Evolutionary conservation across 1,140 invertebrate genomes (phyloP), one percentile per base, ranked within the genome.

Genomic region (Drosophila prosaltans): DNA sequence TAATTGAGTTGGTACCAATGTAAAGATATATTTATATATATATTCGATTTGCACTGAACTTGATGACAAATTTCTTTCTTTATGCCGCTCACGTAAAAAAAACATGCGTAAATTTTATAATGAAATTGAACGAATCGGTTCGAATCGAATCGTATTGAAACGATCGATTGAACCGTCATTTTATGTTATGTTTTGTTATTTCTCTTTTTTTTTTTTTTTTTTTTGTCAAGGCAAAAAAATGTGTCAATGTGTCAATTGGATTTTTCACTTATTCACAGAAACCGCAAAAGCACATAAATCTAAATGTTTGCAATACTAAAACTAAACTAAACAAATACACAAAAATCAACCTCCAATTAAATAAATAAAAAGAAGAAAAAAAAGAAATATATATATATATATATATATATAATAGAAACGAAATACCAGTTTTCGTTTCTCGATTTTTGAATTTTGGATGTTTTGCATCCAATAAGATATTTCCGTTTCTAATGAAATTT

Each of bases 51-150:
- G 41, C 69, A 60, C 59, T 71, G 69, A 58, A 59, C 51, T 39
- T 40, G 54, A 10, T 43, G 36, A 24, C 43, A 36, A 54, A 43
- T 69, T 24, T 24, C 68, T 32, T 36, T 16, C 16, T 16, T 6
- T 24, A 88, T 88, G 74, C 73, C 28, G 30, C 71, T 69, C 82
- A 86, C 82, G 82, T 86, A 61, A 55, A 36, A 36, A 41, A 83
- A 88, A 89, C 83, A 88, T 88, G 84, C 83, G 84, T 88, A 89
- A 78, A 89, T 88, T 88, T 83, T 89, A 83, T 89, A 88, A 74
- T 88, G 67, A 88, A 80, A 83, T 81, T 78, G 73, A 74, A 74
- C 68, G 59, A 58, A 68, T 55, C 58, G 72, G 74, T 76, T 86
- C 58, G 78, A 54, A 61, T 77, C 4, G 28, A 2, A 30, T 30